These are phyloP conservation scores for Troides aeacus DNA, from an alignment of 2,888 invertebrate species.

Conservation along the genomic window DNA sequence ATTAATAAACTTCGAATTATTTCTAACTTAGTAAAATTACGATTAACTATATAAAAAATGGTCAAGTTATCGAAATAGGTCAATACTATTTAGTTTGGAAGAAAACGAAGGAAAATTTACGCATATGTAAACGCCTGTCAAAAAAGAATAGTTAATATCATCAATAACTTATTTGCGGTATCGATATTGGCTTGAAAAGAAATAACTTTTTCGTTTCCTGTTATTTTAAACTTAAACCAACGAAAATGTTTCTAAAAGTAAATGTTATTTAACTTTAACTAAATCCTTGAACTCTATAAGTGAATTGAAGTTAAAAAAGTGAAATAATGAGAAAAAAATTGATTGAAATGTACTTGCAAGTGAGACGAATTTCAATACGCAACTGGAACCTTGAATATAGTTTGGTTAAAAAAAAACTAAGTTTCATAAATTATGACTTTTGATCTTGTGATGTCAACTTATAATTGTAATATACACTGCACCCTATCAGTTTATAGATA, in stretches of 20 bases:
- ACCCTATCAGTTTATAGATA: conserved; percentile 2
- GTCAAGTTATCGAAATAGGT: too few species aligned
- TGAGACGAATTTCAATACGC: conserved; percentile 38
- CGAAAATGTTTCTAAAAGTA: neutral
- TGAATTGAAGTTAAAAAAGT: conserved; percentile 11
- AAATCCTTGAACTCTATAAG: conserved; percentile 12
- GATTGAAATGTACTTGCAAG: conserved; percentile 26
- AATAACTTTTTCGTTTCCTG: neutral
- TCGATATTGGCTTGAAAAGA: too few species aligned
- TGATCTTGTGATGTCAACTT: conserved; percentile 12
- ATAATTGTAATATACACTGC: neutral
- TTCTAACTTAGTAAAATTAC: too few species aligned
- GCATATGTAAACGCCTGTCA: neutral
- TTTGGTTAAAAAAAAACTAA: conserved; percentile 32
- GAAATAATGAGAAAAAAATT: conserved; percentile 17
- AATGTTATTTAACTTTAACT: neutral
- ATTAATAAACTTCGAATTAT: too few species aligned
- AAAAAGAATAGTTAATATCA: neutral
- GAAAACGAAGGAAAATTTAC: too few species aligned
- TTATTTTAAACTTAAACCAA: neutral
- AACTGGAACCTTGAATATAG: conserved; percentile 38
- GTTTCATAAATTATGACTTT: conserved; percentile 30
- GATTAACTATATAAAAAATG: too few species aligned
- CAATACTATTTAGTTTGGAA: too few species aligned
- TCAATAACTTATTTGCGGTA: too few species aligned